phyloP scores from a whole-genome alignment of 2,113 vertebrate species.

The Numida meleagris region DNA sequence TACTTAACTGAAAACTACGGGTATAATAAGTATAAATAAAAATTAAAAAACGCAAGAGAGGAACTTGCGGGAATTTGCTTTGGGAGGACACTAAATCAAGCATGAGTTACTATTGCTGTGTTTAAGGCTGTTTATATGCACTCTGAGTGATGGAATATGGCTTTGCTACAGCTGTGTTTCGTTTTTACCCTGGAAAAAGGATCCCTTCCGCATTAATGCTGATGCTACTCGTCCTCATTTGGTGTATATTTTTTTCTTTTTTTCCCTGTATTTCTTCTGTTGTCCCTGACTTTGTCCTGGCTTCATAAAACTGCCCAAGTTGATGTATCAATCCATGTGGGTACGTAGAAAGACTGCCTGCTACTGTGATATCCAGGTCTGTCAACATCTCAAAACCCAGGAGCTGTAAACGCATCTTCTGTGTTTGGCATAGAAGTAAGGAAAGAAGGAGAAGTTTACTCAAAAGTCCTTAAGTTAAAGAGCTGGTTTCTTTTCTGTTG shows the following conservation, averaged over 20 bases:
- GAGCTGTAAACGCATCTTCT: not conserved
- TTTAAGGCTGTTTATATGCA: not conserved
- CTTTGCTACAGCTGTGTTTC: not conserved
- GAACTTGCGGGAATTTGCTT: not conserved
- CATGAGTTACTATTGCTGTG: not conserved
- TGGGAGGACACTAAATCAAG: constrained; percentile 21
- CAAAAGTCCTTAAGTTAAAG: not conserved
- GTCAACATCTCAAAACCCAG: not conserved
- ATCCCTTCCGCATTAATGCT: not conserved
- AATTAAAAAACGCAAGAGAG: not conserved
- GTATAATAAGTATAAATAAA: not conserved
- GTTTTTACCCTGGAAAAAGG: not conserved
- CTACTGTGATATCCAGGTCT: not conserved
- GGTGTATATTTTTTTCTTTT: not conserved
- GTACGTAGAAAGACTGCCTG: not conserved
- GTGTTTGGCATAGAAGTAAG: not conserved
- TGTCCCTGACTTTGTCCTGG: not conserved
- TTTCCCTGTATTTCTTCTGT: not conserved
- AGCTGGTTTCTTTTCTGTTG: not conserved
- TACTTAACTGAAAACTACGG: not conserved
- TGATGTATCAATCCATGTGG: not conserved
- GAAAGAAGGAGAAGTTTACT: not conserved
- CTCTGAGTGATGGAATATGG: not conserved
- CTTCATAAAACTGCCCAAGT: not conserved
- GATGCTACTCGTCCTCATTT: not conserved